These are phyloP conservation scores for Diarsia brunnea DNA, from an alignment of 2,888 invertebrate species.

Conservation along the genomic window DNA sequence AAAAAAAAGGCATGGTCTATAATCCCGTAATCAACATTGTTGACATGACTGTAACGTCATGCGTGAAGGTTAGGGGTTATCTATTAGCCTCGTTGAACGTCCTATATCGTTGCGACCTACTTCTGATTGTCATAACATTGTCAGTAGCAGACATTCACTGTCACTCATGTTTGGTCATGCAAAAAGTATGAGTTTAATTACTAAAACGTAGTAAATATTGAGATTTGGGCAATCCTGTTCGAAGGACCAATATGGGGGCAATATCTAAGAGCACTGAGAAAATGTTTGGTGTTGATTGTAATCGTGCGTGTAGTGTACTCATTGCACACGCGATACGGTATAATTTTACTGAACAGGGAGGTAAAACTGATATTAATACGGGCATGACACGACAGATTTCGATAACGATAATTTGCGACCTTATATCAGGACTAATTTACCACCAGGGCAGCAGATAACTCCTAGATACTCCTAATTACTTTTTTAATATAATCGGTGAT, in stretches of 20 bases:
- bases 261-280: no score
- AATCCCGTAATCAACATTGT: slow-evolving; percentile 45
- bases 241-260: no score
- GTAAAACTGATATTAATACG: neutral
- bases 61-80: slow-evolving; percentile 53
- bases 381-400: neutral
- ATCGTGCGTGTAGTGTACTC: no score
- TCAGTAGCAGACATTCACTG: slow-evolving; percentile 6
- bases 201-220: no score
- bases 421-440: slow-evolving; percentile 18
- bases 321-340: neutral
- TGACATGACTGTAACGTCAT: slow-evolving; percentile 8
- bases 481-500: slow-evolving; percentile 28
- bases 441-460: neutral
- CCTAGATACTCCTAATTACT: neutral
- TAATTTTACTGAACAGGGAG: neutral
- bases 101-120: slow-evolving; percentile 46
- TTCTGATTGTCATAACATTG: slow-evolving; percentile 32
- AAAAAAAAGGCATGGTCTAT: no score
- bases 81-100: slow-evolving; percentile 40
- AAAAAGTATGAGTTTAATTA: neutral
- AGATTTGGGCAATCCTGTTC: no score
- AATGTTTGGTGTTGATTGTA: no score
- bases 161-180: neutral
- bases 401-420: slow-evolving; percentile 8